phyloP scores from a whole-genome alignment of 1,140 invertebrate species.

The Pissodes strobi region DNA sequence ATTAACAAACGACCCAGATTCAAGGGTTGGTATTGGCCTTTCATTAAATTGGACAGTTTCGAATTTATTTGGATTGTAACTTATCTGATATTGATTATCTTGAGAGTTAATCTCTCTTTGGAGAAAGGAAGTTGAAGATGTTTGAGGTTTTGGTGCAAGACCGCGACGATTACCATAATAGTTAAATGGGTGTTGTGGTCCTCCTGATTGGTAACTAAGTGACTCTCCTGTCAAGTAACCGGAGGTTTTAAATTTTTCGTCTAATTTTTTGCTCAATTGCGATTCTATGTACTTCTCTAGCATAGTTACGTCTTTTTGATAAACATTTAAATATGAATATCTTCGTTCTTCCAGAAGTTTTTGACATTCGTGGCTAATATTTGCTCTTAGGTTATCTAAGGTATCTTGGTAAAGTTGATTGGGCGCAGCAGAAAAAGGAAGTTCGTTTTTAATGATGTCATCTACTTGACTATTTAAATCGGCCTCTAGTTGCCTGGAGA shows the following conservation, averaged over 20 bases:
- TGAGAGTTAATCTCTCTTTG: neutral
- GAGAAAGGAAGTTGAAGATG: neutral
- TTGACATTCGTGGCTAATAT: neutral
- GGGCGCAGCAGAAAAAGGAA: neutral
- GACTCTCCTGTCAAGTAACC: neutral
- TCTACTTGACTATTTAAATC: constrained; percentile 1
- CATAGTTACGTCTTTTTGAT: neutral
- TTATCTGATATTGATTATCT: neutral
- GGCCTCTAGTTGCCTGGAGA: neutral
- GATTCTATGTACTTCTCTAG: neutral
- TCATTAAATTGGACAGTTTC: too few species aligned
- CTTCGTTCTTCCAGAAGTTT: neutral
- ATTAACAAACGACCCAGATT: neutral
- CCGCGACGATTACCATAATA: too few species aligned
- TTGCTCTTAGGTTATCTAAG: neutral
- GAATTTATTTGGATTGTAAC: too few species aligned
- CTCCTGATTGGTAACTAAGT: too few species aligned
- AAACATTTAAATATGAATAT: neutral
- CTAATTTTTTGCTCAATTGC: neutral
- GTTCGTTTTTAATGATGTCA: neutral
- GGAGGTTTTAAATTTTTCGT: neutral
- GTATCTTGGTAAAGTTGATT: neutral
- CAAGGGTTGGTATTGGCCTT: neutral
- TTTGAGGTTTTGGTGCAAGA: neutral
- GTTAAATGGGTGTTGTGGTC: too few species aligned